Base-by-base conservation (phyloP, 1,140 invertebrate species). In the Hyles vespertilio region DNA sequence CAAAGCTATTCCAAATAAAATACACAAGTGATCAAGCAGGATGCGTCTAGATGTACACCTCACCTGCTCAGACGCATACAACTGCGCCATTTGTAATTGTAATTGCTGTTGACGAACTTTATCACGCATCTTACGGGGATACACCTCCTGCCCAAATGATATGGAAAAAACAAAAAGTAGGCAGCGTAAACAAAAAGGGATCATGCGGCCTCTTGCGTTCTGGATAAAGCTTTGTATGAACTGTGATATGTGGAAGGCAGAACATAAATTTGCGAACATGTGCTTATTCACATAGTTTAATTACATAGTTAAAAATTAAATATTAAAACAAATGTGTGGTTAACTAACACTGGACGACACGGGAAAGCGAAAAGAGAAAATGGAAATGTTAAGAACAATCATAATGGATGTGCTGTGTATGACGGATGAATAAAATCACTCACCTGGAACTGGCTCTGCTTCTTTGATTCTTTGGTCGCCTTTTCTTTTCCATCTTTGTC, bases 101-200 rank as follows among this genome's bases (percentile, higher is more conserved):
- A 89, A 88, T 87, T 89, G 83, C 75, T 90, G 86, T 84, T 91
- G 89, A 79, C 91, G 91, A 74, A 93, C 91, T 89, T 93, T 89
- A 90, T 93, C 92, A 81, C 92, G 92, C 92, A 92, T 93, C 92
- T 93, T 93, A 90, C 91, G 91, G 71, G 92, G 92, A 90, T 92
- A 93, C 89, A 90, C 92, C 90, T 93, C 92, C 91, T 92, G 89
- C 81, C 88, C 87, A 88, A 87, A 88, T 84, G 79, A 88, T 87
- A 88, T 88, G 82, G 79, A 87, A 88, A 89, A 89, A 88, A 84
- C 79, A 88, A 87, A 88, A 84, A 87, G 82, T 82, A 86, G 87
- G 84, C 79, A 84, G 84, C 72, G 79, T 87, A 84, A 89, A 86
- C 79, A 85, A 82, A 87, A 87, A 79, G 66, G 72, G 79, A 72